A percentile compares a stretch with the other conserved stretches of the same genome.
Evolutionary conservation across 2,113 vertebrate species (phyloP).

Genomic region (Balaeniceps rex): DNA sequence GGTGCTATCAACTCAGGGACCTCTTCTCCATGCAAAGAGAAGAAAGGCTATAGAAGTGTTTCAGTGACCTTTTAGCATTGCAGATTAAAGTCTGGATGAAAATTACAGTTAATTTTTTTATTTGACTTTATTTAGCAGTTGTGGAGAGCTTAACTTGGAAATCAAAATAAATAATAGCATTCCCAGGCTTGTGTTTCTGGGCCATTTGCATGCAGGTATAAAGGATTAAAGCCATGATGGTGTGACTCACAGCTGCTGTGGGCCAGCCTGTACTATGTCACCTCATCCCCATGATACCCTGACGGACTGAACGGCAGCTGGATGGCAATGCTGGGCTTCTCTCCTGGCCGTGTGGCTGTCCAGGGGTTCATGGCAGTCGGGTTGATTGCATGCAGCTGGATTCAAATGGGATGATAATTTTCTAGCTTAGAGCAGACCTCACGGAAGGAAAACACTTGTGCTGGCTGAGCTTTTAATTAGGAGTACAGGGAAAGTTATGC

Average conservation of each 20-base stretch:
- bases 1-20: neutral
- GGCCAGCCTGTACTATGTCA: neutral
- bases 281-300: neutral
- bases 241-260: neutral
- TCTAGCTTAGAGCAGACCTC: neutral
- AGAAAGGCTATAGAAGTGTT: neutral
- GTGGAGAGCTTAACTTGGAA: neutral
- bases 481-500: neutral
- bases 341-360: neutral
- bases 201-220: neutral
- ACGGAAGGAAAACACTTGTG: neutral
- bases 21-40: neutral
- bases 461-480: slow-evolving; percentile 38
- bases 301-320: rapidly evolving
- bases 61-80: neutral
- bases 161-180: neutral
- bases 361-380: neutral
- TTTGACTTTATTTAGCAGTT: neutral
- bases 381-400: neutral
- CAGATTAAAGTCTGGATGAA: neutral
- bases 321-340: neutral
- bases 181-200: neutral
- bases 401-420: neutral
- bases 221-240: neutral
- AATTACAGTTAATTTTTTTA: neutral